Conservation (phyloP, 2,797 vertebrate species). For the Florisuga fusca region DNA sequence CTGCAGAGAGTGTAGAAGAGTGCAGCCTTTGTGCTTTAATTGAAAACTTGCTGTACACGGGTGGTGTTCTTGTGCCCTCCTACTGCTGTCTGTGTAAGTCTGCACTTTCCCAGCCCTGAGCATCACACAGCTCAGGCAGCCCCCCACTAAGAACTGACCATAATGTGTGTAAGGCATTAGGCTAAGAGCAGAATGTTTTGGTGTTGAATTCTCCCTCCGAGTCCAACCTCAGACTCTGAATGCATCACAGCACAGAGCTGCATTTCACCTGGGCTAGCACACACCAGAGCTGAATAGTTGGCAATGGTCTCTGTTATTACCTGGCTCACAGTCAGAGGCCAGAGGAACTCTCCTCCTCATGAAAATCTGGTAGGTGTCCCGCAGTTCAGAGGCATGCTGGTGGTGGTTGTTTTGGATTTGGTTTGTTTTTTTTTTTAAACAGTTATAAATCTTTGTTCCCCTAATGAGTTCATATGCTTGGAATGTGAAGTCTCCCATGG, state of each 20-base stretch:
- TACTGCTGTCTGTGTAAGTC: not conserved
- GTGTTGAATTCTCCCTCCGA: not conserved
- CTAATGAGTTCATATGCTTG: not conserved
- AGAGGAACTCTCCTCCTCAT: not conserved
- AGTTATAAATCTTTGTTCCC: not conserved
- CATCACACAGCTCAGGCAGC: accelerated
- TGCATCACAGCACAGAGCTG: accelerated
- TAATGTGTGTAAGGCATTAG: not conserved
- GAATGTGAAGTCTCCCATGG: not conserved
- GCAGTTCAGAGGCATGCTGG: not conserved
- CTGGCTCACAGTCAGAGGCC: not conserved
- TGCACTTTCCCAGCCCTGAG: accelerated
- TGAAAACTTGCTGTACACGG: accelerated
- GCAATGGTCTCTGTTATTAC: not conserved
- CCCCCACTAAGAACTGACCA: not conserved
- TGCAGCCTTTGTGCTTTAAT: not conserved
- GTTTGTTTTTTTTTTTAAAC: not conserved
- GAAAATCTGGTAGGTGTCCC: not conserved
- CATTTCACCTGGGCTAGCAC: not conserved
- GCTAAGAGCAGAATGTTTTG: not conserved
- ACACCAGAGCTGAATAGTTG: not conserved
- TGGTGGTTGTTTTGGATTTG: not conserved
- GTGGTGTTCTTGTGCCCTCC: not conserved
- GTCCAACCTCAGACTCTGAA: not conserved
- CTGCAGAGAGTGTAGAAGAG: not conserved